Evolutionary conservation across 2,113 vertebrate genomes (phyloP).

Genomic region (Neolamprologus modestus): DNA sequence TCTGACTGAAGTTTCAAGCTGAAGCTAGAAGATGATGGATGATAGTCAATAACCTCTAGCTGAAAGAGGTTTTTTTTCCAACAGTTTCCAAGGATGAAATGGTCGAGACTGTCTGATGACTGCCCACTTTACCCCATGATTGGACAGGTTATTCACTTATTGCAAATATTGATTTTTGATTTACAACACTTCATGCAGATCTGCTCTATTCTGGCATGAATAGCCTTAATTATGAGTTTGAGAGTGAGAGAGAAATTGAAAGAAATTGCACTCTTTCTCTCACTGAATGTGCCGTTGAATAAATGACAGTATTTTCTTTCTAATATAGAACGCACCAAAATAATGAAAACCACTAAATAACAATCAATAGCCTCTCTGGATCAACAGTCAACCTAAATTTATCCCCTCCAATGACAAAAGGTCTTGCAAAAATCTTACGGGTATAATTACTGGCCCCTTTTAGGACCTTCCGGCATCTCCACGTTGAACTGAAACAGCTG

Average conservation of each 20-base stretch:
- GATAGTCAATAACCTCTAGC: neutral
- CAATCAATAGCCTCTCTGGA: neutral
- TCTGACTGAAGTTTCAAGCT: fast-evolving
- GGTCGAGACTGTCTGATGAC: neutral
- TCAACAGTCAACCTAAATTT: neutral
- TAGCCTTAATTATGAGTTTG: neutral
- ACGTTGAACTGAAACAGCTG: neutral
- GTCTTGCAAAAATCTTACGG: neutral
- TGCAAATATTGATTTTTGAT: neutral
- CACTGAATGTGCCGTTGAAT: fast-evolving
- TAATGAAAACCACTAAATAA: neutral
- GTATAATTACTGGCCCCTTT: neutral
- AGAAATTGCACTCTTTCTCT: fast-evolving
- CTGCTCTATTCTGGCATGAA: neutral
- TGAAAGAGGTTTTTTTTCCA: fast-evolving
- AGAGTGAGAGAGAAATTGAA: neutral
- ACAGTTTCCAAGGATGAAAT: neutral
- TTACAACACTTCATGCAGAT: neutral
- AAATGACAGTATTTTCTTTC: fast-evolving
- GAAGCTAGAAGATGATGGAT: neutral
- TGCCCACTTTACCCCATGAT: neutral
- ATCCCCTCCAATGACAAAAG: neutral
- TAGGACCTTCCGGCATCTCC: neutral
- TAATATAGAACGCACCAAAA: fast-evolving
- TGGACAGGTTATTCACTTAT: neutral